These are phyloP conservation scores for Peromyscus californicus DNA, from an alignment of 2,113 vertebrate genomes.

Conservation along the genomic window DNA sequence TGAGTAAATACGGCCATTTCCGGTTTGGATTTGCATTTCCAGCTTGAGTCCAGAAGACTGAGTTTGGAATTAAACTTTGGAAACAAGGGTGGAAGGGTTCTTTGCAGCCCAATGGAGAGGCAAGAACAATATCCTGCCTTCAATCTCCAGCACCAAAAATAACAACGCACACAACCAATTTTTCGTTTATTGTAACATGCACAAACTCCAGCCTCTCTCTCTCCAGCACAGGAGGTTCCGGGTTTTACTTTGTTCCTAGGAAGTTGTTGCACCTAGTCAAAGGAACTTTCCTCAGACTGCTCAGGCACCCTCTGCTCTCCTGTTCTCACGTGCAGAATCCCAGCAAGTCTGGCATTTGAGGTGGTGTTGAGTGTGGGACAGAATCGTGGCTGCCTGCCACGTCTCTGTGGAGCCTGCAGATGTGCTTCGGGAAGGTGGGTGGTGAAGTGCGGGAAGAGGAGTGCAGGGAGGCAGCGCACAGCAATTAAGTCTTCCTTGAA, in stretches of 20 bases:
- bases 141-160: background rate
- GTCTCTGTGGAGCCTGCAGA: background rate
- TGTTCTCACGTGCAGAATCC: background rate
- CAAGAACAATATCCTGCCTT: background rate
- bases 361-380: background rate
- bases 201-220: background rate
- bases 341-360: background rate
- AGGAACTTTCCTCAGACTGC: background rate
- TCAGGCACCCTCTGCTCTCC: background rate
- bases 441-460: conserved; percentile 1
- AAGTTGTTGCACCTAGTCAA: rapidly evolving
- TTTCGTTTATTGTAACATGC: background rate
- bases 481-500: conserved; percentile 68
- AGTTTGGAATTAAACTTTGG: background rate
- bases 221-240: background rate
- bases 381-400: background rate
- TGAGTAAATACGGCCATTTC: background rate
- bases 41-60: background rate
- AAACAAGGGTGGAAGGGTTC: background rate
- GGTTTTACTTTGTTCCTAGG: background rate
- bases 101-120: background rate
- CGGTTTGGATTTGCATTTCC: background rate
- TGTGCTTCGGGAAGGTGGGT: conserved; percentile 52
- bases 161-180: background rate
- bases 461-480: conserved; percentile 1